Evolutionary conservation across 2,888 invertebrate genomes (phyloP).

Genomic region (Rhorus exstirpatorius): DNA sequence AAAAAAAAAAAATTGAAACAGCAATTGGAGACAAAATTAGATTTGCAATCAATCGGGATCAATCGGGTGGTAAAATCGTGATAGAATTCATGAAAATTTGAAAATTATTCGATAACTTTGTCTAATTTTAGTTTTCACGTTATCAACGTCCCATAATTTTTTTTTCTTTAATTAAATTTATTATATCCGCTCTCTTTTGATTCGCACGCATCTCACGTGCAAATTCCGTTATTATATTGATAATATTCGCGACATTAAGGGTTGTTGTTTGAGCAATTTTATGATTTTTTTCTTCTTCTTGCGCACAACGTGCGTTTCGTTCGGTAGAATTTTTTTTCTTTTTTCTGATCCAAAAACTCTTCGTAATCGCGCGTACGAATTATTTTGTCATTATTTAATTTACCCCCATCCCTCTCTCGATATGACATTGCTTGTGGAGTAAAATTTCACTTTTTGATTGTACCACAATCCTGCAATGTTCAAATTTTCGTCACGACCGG

Average conservation of each 20-base stretch:
- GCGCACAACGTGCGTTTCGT: constrained; percentile 55
- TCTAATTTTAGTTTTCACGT: constrained; percentile 14
- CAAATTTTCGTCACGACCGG: constrained; percentile 7
- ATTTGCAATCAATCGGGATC: no score
- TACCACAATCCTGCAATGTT: constrained; percentile 32
- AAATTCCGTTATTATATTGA: constrained; percentile 58
- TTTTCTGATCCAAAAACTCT: no score
- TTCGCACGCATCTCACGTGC: constrained; percentile 46
- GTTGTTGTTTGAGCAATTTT: constrained; percentile 64
- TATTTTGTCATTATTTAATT: constrained; percentile 16
- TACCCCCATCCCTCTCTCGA: background rate
- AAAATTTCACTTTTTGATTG: constrained; percentile 27
- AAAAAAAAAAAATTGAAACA: no score
- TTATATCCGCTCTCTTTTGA: constrained; percentile 48
- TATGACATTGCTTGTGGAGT: constrained; percentile 47
- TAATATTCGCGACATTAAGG: constrained; percentile 61
- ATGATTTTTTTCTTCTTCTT: constrained; percentile 45
- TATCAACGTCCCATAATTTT: no score
- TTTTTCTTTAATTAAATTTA: no score
- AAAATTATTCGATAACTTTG: constrained; percentile 27
- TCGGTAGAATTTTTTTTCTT: constrained; percentile 16
- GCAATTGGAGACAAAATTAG: no score
- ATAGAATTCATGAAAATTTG: constrained; percentile 3
- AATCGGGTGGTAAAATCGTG: background rate
- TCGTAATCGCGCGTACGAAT: constrained; percentile 15